Conservation (phyloP, 2,113 vertebrate species). For the Spheniscus mendiculus region DNA sequence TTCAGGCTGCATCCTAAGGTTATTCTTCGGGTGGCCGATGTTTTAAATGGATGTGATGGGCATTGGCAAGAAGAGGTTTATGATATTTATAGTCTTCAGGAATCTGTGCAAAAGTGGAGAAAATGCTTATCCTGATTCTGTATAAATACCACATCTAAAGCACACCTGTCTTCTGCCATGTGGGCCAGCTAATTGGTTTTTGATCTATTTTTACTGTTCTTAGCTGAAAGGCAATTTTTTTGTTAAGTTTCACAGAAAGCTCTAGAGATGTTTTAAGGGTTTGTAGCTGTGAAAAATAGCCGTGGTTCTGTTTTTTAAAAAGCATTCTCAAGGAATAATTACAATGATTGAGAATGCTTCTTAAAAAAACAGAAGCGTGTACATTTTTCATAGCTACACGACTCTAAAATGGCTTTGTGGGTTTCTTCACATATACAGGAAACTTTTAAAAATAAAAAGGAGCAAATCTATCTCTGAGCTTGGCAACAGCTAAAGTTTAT, state of each 20-base stretch:
- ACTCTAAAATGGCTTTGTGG: constrained; percentile 50
- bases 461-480: constrained; percentile 59
- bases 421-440: constrained; percentile 48
- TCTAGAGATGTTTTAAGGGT: constrained; percentile 43
- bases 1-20: not conserved
- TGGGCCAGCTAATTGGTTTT: constrained; percentile 62
- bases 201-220: constrained; percentile 66
- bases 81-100: constrained; percentile 24
- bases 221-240: constrained; percentile 51
- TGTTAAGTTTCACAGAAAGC: constrained; percentile 48
- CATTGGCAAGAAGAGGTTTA: not conserved
- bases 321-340: constrained; percentile 54
- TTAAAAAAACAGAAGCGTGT: constrained; percentile 1
- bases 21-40: not conserved
- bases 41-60: not conserved
- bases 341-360: constrained; percentile 43
- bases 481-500: constrained; percentile 59
- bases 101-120: constrained; percentile 11
- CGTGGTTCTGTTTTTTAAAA: not conserved
- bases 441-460: constrained; percentile 67
- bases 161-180: constrained; percentile 62
- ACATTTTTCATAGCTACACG: constrained; percentile 17
- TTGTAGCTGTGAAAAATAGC: constrained; percentile 59
- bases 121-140: constrained; percentile 29
- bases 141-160: constrained; percentile 51